Evolutionary conservation across 2,797 vertebrate genomes (phyloP), one percentile per base, ranked within the genome.

Genomic region (Cirrhinus molitorella): DNA sequence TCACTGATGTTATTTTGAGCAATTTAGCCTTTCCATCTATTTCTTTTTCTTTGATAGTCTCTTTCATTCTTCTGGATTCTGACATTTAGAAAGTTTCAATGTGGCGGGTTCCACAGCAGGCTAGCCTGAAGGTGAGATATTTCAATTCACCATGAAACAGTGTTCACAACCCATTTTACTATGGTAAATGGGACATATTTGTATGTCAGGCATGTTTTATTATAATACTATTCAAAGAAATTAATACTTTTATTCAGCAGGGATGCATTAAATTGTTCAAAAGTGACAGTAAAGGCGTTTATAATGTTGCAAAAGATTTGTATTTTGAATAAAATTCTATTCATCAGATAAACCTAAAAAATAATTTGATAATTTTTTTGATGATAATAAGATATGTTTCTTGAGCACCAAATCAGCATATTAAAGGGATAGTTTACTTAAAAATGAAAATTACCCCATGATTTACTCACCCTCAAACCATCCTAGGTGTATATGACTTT

Each of bases 31-130:
- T 40, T 55, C 49, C 19, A 16, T 55, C 45, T 72, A 51, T 21
- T 73, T n/a, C 51, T 55, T 74, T 74, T 1, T 2, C 71, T 74
- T 55, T 55, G 71, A 73, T 37, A 8, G 28, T 55, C 31, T 23
- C 11, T 74, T 73, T 40, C 19, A 14, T 74, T 37, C 55, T 55
- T 55, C 31, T 37, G 19, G 31, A 37, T 28, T 55, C 49, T 73
- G 49, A 37, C 28, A 73, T 73, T 55, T 73, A 34, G 19, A 55
- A n/a, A n/a, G 28, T 73, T 73, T 73, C 53, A 73, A 73, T 53
- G 19, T 73, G 28, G 47, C 2, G 19, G 10, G 28, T 37, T 53
- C 71, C 37, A 10, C 11, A 55, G 49, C 51, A 55, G 71, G 21
- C 49, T 23, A 37, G 49, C 72, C 21, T 55, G 31, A 37, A 74